Base-by-base conservation (phyloP, 2,888 invertebrate species). In the Plagiodera versicolora region DNA sequence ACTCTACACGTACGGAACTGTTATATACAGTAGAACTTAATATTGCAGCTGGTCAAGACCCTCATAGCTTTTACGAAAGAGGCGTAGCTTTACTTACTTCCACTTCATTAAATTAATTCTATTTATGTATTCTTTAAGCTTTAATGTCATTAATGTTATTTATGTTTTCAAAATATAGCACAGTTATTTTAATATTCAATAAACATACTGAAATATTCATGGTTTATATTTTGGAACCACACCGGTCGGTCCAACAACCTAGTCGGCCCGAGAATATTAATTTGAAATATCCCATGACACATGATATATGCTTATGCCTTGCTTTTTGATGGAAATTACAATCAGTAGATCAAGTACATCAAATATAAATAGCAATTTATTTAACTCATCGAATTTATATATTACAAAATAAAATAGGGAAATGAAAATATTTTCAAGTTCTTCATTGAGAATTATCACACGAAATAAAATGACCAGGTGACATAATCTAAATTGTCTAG, bases 61-160 rank as follows among this genome's bases (percentile, higher is more conserved):
- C 91, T 56, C 95, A 95, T 79, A 95, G 94, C 79, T 98, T 99
- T 86, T 98, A 98, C 82, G 98, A 99, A 81, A 86, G 99, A 56
- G 99, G 99, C 69, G 98, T 99, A 19, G 98, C 98, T 51, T 86
- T 99, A 47, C 87, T 98, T 75, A 94, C 95, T 18, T 98, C 98
- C 46, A 94, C 95, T 44, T 89, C 92, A 65, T 87, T 95, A 71
- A 94, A 94, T 80, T 92, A 86, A 84, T 49, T 53, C 24, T 44
- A 49, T 52, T 14, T 45, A 30, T 35, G 11, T 61, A 44, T 62
- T 51, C 19, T 58, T 62, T 51, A 56, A 62, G 62, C 58, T 62
- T 62, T 52, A 58, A 54, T 54, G 53, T 56, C 57, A 54, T 58
- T 53, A 53, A 44, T 44, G 44, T 53, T 53, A 44, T 53, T 44